Percentiles rank a stretch among this genome's conserved stretches.
phyloP scores from a whole-genome alignment of 1,140 invertebrate genomes.

The Anastrepha obliqua region DNA sequence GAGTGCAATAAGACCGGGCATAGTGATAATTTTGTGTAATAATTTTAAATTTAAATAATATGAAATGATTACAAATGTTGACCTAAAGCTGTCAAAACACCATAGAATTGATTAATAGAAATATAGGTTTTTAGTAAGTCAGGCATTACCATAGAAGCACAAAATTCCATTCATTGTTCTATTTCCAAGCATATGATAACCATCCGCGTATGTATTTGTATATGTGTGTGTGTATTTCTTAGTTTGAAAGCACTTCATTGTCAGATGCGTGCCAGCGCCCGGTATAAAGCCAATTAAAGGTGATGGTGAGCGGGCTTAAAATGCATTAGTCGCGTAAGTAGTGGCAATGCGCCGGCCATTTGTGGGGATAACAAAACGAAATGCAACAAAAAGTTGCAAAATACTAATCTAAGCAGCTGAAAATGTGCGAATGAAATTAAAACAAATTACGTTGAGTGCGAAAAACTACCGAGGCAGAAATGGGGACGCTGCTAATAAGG shows the following conservation, averaged over 20 bases:
- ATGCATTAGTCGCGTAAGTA: conserved; percentile 16
- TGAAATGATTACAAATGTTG: background rate
- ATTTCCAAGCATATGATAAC: background rate
- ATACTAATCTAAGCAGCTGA: background rate
- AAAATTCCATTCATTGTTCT: background rate
- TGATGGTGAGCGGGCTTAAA: conserved; percentile 3
- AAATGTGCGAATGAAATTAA: conserved; percentile 42
- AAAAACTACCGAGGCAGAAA: background rate
- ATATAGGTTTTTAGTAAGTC: background rate
- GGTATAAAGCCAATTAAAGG: conserved; percentile 39
- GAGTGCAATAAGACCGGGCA: too few species aligned
- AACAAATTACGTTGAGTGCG: conserved; percentile 7
- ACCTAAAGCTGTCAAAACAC: background rate
- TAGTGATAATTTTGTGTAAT: too few species aligned
- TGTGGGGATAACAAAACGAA: conserved; percentile 27
- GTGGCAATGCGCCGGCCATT: background rate
- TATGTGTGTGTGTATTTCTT: background rate
- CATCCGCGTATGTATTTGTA: background rate
- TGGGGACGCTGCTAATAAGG: background rate
- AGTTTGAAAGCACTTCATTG: background rate
- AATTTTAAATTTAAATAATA: too few species aligned
- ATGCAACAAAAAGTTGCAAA: background rate
- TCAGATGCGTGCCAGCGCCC: background rate
- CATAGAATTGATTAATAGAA: background rate
- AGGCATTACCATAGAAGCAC: background rate